phyloP scores from a whole-genome alignment of 2,888 invertebrate species.

The Drosophila merina region DNA sequence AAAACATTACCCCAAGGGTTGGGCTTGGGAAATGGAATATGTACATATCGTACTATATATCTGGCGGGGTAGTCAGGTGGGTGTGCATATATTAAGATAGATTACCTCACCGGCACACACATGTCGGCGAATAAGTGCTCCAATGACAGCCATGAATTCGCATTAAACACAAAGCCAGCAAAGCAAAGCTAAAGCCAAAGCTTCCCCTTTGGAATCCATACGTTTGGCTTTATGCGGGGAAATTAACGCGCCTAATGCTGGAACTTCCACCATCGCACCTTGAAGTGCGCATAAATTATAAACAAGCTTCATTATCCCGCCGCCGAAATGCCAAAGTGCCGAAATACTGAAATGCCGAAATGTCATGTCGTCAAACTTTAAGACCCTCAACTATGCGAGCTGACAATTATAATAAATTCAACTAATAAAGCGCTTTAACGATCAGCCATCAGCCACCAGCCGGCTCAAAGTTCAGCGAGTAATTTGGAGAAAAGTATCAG shows the following conservation, averaged over 20 bases:
- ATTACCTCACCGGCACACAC: conserved; percentile 55
- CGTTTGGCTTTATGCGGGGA: conserved; percentile 49
- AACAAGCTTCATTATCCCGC: conserved; percentile 58
- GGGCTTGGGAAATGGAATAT: conserved; percentile 7
- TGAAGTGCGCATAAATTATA: conserved; percentile 72
- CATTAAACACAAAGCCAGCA: conserved; percentile 57
- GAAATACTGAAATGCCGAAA: conserved; percentile 40
- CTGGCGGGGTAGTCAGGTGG: conserved; percentile 2
- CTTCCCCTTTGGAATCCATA: conserved; percentile 21
- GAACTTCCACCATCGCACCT: conserved; percentile 46
- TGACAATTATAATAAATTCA: conserved; percentile 75
- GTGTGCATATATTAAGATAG: conserved; percentile 76
- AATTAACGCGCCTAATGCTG: conserved; percentile 69
- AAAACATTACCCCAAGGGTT: conserved; percentile 25
- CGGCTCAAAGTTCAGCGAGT: background rate
- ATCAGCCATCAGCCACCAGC: conserved; percentile 73
- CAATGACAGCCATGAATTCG: conserved; percentile 65
- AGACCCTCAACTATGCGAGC: conserved; percentile 58
- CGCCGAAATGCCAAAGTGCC: conserved; percentile 38
- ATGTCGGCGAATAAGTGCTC: conserved; percentile 38
- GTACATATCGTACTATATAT: background rate
- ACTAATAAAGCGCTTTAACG: conserved; percentile 78
- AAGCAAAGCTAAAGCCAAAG: conserved; percentile 21
- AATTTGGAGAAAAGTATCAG: conserved; percentile 11
- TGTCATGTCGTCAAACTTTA: conserved; percentile 51